Evolutionary conservation across 2,797 vertebrate genomes (phyloP), one percentile per base, ranked within the genome.

Genomic region (Macropus fuliginosus): DNA sequence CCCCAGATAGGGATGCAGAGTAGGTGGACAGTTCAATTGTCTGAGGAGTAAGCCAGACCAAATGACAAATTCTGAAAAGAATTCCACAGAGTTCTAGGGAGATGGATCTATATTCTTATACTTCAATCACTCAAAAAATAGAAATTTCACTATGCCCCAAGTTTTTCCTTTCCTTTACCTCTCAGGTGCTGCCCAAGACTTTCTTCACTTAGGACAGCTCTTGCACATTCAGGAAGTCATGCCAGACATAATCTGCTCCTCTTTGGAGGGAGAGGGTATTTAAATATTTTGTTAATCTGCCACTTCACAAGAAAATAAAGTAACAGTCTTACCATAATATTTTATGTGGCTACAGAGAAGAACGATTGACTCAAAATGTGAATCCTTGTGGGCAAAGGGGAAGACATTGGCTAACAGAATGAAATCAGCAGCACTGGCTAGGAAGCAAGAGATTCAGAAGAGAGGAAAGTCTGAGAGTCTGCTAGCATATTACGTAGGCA

Each of bases 391-490:
- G 62, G 34, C 34, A 74, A 74, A 74, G 34, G 34, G 27, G 16
- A 74, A 74, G 14, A n/a, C 14, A 74, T 1, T 74, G 59, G 59
- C 59, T 34, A 74, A 74, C 5, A 21, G 14, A 74, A 74, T 74
- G n/a, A 74, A 74, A 74, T 74, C 4, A 40, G 62, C 5, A 21
- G 62, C 0, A 8, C 31, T n/a, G 5, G 1, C 62, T 94, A 16
- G 46, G 95, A 34, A 94, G 94, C 57, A 87, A n/a, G 10, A 74
- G 57, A 92, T 28, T 92, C 1, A 91, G 59, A 94, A 95, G 52
- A 54, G 18, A 1, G 57, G 18, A 92, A 91, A 14, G 27, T 91
- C 74, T 81, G 90, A 87, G 91, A 18, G 54, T 94, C 94, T 95
- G n/a, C 93, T 91, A 81, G 10, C n/a, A 92, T 87, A 50, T 55